These are phyloP conservation scores for Empis stercorea DNA, from an alignment of 2,888 invertebrate species.

Conservation along the genomic window DNA sequence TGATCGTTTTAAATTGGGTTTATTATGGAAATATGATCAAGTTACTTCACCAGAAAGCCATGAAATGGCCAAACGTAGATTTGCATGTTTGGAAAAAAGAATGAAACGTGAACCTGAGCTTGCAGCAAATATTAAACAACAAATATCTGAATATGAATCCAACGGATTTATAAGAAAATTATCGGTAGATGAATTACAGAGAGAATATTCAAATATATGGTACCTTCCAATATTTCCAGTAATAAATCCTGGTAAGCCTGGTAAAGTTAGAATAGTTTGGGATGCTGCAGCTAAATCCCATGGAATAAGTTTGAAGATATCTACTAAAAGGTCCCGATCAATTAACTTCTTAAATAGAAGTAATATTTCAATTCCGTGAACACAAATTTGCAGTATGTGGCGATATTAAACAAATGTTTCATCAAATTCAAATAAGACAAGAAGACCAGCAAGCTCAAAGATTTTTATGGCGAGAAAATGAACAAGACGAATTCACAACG, in stretches of 20 bases:
- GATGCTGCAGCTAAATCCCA: constrained; percentile 2
- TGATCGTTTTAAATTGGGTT: neutral
- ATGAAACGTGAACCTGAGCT: neutral
- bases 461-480: too few relatives aligned
- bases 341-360: too few relatives aligned
- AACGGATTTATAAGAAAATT: neutral
- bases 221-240: neutral
- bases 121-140: neutral
- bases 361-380: too few relatives aligned
- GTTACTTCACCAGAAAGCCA: neutral
- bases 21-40: constrained; percentile 1
- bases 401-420: too few relatives aligned
- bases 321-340: too few relatives aligned
- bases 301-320: too few relatives aligned
- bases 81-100: neutral
- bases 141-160: neutral
- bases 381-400: too few relatives aligned
- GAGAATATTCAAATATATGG: neutral
- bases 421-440: too few relatives aligned
- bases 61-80: neutral
- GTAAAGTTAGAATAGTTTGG: neutral
- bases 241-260: neutral
- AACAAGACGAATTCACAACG: too few relatives aligned
- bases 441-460: too few relatives aligned
- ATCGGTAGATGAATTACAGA: neutral